Evolutionary conservation across 2,113 vertebrate species (phyloP).

Genomic region (Oreamnos americanus): DNA sequence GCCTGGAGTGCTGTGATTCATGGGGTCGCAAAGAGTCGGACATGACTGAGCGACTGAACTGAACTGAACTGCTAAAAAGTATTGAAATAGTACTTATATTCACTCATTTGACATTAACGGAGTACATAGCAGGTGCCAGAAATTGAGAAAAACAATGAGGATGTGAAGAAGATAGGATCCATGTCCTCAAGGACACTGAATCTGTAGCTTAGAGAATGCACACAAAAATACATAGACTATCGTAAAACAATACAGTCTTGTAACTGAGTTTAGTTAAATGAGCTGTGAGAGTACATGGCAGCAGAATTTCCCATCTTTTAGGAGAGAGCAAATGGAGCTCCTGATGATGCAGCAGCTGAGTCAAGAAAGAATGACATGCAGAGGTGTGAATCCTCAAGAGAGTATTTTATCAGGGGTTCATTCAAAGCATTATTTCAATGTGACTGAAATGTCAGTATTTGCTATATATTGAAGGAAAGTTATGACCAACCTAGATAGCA

Average conservation of each 20-base stretch:
- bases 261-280: neutral
- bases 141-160: neutral
- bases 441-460: neutral
- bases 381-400: neutral
- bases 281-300: neutral
- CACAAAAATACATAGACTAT: neutral
- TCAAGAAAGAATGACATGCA: neutral
- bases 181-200: neutral
- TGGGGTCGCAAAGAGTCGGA: too few species aligned
- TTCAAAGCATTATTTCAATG: neutral
- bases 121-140: neutral
- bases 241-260: neutral
- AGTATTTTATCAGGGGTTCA: neutral
- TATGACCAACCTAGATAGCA: too few species aligned
- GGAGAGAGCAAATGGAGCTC: neutral
- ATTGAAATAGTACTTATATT: neutral
- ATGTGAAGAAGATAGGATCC: neutral
- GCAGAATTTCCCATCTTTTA: neutral
- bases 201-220: neutral
- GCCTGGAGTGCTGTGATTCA: too few species aligned
- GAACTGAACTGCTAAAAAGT: neutral
- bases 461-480: neutral
- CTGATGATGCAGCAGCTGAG: neutral
- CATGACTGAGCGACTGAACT: too few species aligned
- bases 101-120: neutral